phyloP scores from a whole-genome alignment of 2,113 vertebrate species.

The Ceratotherium simum region DNA sequence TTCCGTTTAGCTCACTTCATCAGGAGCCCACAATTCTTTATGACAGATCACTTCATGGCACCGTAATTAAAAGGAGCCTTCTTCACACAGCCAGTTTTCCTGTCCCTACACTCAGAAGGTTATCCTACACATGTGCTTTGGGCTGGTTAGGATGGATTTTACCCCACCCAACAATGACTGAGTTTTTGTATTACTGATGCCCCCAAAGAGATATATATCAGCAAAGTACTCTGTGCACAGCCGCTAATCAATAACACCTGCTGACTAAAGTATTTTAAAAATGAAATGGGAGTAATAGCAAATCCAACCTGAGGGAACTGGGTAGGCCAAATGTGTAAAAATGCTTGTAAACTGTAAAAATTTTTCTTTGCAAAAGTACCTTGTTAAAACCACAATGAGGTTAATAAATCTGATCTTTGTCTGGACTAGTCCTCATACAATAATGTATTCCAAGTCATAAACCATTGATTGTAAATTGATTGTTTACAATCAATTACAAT shows the following conservation, averaged over 20 bases:
- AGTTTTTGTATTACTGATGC: background rate
- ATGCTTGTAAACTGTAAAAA: background rate
- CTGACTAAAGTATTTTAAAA: background rate
- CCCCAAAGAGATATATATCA: background rate
- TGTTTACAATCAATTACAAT: no score
- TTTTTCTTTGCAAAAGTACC: background rate
- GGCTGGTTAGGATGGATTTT: background rate
- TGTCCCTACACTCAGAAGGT: background rate
- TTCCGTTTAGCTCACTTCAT: background rate
- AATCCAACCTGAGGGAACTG: background rate
- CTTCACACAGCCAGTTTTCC: background rate
- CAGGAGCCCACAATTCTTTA: background rate
- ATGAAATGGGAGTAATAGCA: background rate
- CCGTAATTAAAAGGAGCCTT: background rate
- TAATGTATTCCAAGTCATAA: background rate
- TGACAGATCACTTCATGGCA: background rate
- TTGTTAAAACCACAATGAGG: background rate
- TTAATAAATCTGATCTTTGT: slow-evolving; percentile 6
- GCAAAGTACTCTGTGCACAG: background rate
- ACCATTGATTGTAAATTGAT: background rate
- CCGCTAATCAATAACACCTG: background rate
- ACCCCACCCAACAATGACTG: background rate
- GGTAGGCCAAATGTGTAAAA: background rate
- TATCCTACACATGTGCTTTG: background rate
- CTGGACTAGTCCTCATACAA: background rate